Evolutionary conservation across 2,797 vertebrate genomes (phyloP).

Genomic region (Enteromius anoplus): DNA sequence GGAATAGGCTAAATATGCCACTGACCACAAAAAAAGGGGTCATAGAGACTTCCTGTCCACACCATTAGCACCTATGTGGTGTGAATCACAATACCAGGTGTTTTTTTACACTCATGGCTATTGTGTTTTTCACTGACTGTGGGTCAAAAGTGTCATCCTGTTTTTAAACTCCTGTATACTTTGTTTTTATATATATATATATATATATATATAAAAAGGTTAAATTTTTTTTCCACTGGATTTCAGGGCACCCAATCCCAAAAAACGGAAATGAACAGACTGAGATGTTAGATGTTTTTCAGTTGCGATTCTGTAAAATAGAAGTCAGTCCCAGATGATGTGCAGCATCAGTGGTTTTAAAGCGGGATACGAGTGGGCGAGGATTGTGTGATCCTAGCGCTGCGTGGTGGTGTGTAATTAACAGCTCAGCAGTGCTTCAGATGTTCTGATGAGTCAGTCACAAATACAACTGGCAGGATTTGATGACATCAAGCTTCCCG

Average conservation of each 20-base stretch:
- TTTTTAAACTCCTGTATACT: neutral
- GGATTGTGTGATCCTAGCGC: constrained; percentile 53
- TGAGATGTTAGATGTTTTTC: neutral
- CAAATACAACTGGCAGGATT: constrained; percentile 17
- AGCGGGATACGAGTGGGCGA: constrained; percentile 63
- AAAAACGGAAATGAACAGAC: neutral
- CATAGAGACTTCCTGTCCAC: constrained; percentile 31
- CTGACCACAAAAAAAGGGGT: neutral
- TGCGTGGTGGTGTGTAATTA: constrained; percentile 53
- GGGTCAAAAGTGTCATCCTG: constrained; percentile 17
- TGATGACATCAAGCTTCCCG: constrained; percentile 22
- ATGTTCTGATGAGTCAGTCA: constrained; percentile 48
- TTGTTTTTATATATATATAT: no score
- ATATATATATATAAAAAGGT: no score
- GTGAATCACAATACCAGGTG: constrained; percentile 53
- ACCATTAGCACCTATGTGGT: constrained; percentile 1
- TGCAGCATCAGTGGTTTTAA: constrained; percentile 69
- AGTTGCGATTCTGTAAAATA: neutral
- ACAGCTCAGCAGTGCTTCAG: constrained; percentile 57
- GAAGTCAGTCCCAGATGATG: neutral
- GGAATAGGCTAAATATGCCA: neutral
- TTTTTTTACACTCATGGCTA: neutral
- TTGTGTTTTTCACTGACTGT: constrained; percentile 29
- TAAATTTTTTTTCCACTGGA: no score
- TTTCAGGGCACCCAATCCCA: neutral